These are phyloP conservation scores for Diglossa cyanea DNA, from an alignment of 2,797 vertebrate genomes.

Conservation along the genomic window DNA sequence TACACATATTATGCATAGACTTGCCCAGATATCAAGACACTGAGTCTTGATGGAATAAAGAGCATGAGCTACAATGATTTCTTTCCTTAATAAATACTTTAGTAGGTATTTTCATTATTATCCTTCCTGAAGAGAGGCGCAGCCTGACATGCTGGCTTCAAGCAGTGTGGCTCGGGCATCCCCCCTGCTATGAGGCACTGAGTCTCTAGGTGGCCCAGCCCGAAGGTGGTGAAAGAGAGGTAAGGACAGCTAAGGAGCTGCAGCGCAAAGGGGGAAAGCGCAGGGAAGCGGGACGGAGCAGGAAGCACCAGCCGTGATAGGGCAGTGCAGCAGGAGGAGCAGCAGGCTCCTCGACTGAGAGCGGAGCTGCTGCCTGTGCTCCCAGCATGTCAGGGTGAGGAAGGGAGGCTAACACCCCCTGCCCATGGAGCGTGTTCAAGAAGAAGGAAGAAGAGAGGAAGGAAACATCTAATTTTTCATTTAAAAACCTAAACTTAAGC, in stretches of 20 bases:
- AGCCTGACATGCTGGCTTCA: not conserved
- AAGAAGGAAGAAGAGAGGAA: not conserved
- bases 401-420: not conserved
- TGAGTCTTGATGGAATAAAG: not conserved
- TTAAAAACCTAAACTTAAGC: not conserved
- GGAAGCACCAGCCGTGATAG: fast-evolving
- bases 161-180: fast-evolving
- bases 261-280: not conserved
- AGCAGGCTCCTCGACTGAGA: not conserved
- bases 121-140: not conserved
- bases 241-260: not conserved
- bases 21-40: not conserved
- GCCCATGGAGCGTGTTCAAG: fast-evolving
- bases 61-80: not conserved
- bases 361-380: fast-evolving
- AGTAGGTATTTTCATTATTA: not conserved
- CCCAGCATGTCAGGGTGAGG: fast-evolving
- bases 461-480: not conserved
- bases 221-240: not conserved
- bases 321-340: not conserved
- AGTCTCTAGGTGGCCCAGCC: not conserved
- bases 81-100: not conserved
- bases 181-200: fast-evolving
- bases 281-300: fast-evolving
- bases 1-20: not conserved